phyloP scores from a whole-genome alignment of 2,113 vertebrate species.

The Macquaria australasica region DNA sequence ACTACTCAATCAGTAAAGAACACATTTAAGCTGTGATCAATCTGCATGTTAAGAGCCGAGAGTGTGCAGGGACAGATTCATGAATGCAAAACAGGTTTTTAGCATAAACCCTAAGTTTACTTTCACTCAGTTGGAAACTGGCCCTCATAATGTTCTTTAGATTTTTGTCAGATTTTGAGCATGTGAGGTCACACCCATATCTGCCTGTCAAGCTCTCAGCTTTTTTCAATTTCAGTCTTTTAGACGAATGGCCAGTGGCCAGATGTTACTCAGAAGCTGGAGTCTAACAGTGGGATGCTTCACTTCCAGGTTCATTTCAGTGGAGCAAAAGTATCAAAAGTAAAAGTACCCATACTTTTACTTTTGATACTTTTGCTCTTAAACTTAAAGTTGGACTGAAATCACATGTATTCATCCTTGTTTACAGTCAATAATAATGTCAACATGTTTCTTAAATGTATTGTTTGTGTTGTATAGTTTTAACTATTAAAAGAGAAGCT shows the following conservation, averaged over 20 bases:
- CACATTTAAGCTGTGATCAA: background rate
- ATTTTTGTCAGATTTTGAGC: slow-evolving; percentile 5
- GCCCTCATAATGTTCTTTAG: slow-evolving; percentile 2
- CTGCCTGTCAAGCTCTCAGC: slow-evolving; percentile 4
- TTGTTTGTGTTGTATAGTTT: no score
- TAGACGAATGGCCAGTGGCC: background rate
- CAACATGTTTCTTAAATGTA: background rate
- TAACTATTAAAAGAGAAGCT: no score
- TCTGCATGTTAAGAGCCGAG: background rate
- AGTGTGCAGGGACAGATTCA: background rate
- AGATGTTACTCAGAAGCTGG: slow-evolving; percentile 14
- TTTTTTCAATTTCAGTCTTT: slow-evolving; percentile 1
- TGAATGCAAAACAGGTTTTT: slow-evolving; percentile 3
- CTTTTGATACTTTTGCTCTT: no score
- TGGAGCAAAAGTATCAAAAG: no score
- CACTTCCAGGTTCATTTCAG: background rate
- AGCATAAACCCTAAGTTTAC: slow-evolving; percentile 9
- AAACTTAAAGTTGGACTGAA: background rate
- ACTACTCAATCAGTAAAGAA: slow-evolving; percentile 1
- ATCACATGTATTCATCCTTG: background rate
- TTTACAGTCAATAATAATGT: background rate
- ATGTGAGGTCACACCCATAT: background rate
- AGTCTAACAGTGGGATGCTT: background rate
- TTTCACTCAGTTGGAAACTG: background rate
- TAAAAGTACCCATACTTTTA: no score